Base-by-base conservation (phyloP, 1,140 invertebrate species). In the Orius insidiosus region DNA sequence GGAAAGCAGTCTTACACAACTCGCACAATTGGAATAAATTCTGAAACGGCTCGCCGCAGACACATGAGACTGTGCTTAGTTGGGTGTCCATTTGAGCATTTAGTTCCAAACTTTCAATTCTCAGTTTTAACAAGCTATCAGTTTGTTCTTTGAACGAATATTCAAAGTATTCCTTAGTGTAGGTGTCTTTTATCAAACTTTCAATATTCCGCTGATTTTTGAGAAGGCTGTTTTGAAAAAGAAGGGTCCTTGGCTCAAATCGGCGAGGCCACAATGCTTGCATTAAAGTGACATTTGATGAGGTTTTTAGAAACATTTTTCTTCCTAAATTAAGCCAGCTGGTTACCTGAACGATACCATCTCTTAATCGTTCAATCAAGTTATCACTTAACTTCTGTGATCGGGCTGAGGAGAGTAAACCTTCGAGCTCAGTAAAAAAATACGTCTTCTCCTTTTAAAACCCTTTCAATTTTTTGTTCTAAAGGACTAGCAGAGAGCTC, bases 281-380 rank as follows among this genome's bases (percentile, higher is more conserved):
- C 55, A 94, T 71, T 9, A 95, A 63, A 37, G 70, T 72, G 55
- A 73, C 76, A 47, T 68, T 69, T 16, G 73, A 75, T 58, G 80
- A 82, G 62, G 89, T 90, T 57, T 84, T 80, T 1, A 93, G 65
- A 24, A 24, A 24, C 7, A 24, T 7, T 24, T 24, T 24, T 24
- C 24, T 24, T 24, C 24, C 24, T 24, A 24, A 24, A 24, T 24
- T 24, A 24, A 24, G 24, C 24, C 24, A 24, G 24, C 24, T 24
- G 24, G 24, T 24, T 24, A 24, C 24, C 24, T 24, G 24, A 24
- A 24, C 3, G 24, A 24, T 24, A 7, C 24, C 24, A 24, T 24
- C 24, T 7, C 24, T 24, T 24, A 24, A 24, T 24, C 24, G 3
- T 24, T 24, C 24, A 24, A 24, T 24, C 7, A 24, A 24, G 3